phyloP scores from a whole-genome alignment of 2,113 vertebrate genomes.

The Tenrec ecaudatus region DNA sequence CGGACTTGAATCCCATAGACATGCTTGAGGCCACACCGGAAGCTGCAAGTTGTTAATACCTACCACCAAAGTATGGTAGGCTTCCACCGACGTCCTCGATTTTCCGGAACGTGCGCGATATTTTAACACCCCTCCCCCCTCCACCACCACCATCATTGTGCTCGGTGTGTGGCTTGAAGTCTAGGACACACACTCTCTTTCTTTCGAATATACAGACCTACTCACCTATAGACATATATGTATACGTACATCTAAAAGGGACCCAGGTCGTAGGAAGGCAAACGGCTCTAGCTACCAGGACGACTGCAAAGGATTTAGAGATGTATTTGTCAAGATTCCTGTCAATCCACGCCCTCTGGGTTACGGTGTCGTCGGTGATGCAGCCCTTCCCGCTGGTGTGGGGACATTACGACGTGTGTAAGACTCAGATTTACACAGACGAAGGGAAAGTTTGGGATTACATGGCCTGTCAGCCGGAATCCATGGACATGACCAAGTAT shows the following conservation, averaged over 20 bases:
- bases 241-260: slow-evolving; percentile 68
- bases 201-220: slow-evolving; percentile 2
- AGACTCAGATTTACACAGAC: slow-evolving; percentile 96
- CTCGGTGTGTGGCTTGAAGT: slow-evolving; percentile 79
- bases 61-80: slow-evolving; percentile 86
- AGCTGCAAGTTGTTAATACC: slow-evolving; percentile 70
- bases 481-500: slow-evolving; percentile 97
- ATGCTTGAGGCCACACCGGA: slow-evolving; percentile 69
- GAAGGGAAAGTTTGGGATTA: slow-evolving; percentile 98
- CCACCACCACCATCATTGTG: slow-evolving; percentile 19
- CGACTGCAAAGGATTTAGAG: slow-evolving; percentile 86
- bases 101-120: slow-evolving; percentile 74
- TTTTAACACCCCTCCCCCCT: slow-evolving; percentile 78
- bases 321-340: slow-evolving; percentile 95
- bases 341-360: slow-evolving; percentile 94
- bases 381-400: slow-evolving; percentile 96
- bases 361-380: slow-evolving; percentile 92
- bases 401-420: slow-evolving; percentile 99
- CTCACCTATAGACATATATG: not conserved
- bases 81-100: slow-evolving; percentile 84
- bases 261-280: slow-evolving; percentile 59
- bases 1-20: slow-evolving; percentile 63
- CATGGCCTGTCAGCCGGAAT: slow-evolving; percentile 99
- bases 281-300: slow-evolving; percentile 59
- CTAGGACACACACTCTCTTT: not conserved